These are phyloP conservation scores for Capromys pilorides DNA, from an alignment of 2,797 vertebrate genomes.

Conservation along the genomic window DNA sequence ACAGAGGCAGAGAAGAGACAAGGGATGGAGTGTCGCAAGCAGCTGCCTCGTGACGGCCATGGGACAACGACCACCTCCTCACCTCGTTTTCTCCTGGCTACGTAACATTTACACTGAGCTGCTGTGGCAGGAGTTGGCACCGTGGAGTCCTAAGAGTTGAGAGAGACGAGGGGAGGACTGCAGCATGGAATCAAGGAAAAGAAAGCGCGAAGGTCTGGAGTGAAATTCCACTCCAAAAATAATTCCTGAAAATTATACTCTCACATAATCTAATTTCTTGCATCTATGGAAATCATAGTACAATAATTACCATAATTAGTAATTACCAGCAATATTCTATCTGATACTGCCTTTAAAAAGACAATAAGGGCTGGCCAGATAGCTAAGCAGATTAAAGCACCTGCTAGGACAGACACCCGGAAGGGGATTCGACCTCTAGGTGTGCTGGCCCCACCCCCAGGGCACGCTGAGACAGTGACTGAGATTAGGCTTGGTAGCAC, in stretches of 20 bases:
- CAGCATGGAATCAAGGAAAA: neutral
- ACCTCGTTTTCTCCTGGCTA: neutral
- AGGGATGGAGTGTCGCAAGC: neutral
- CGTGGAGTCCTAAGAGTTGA: neutral
- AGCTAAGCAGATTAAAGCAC: too few species aligned
- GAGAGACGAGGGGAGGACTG: neutral
- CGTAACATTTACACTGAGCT: neutral
- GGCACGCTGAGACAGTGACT: too few species aligned
- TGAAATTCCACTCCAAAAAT: neutral
- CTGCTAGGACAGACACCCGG: too few species aligned
- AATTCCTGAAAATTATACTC: neutral
- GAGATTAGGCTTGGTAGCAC: too few species aligned
- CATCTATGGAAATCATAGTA: conserved; percentile 27
- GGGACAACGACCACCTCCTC: neutral
- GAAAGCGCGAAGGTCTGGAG: neutral
- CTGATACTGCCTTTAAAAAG: neutral
- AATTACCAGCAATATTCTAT: neutral
- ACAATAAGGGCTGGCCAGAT: too few species aligned
- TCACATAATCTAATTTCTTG: neutral
- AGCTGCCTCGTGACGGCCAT: neutral
- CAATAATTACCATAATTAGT: neutral
- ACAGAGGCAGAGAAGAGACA: neutral
- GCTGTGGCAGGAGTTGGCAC: neutral
- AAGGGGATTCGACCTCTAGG: too few species aligned
- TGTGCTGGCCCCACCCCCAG: too few species aligned